Evolutionary conservation across 2,888 invertebrate species (phyloP).

Genomic region (Sphaerophoria rueppellii): DNA sequence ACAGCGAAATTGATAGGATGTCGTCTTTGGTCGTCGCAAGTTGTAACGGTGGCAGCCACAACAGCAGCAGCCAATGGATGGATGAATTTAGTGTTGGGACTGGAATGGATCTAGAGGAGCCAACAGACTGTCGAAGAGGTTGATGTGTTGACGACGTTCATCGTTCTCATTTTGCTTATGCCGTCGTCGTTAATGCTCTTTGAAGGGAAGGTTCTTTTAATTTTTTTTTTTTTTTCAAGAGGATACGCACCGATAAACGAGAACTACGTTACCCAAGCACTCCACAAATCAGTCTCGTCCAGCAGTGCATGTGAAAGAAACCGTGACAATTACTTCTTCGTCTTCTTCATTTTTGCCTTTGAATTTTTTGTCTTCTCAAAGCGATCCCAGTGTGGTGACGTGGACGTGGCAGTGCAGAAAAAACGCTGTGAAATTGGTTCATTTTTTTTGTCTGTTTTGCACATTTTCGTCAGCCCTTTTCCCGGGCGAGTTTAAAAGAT

Average conservation of each 20-base stretch:
- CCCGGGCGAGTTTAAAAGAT: constrained; percentile 16
- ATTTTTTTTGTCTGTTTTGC: constrained; percentile 3
- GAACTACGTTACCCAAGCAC: constrained; percentile 24
- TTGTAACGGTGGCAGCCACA: too few relatives aligned
- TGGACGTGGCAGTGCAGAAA: constrained; percentile 47
- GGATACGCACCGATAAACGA: constrained; percentile 68
- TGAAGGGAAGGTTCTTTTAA: constrained; percentile 32
- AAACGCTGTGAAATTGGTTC: background rate
- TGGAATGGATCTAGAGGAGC: constrained; percentile 15
- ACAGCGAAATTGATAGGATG: constrained; percentile 59
- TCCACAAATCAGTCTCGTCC: constrained; percentile 62
- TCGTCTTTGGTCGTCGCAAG: background rate
- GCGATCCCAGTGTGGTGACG: constrained; percentile 33
- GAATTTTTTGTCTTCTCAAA: background rate
- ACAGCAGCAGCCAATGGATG: constrained; percentile 8
- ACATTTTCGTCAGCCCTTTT: constrained; percentile 45
- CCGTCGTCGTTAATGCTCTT: constrained; percentile 6
- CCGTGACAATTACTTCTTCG: constrained; percentile 63
- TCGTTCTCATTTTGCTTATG: background rate
- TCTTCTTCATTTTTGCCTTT: background rate
- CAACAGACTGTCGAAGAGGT: constrained; percentile 1
- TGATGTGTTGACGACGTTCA: background rate
- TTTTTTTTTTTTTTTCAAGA: constrained; percentile 31
- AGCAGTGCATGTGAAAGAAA: constrained; percentile 53
- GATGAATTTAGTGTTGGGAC: background rate